Evolutionary conservation across 2,888 invertebrate species (phyloP).

Genomic region (Calameuta pallipes): DNA sequence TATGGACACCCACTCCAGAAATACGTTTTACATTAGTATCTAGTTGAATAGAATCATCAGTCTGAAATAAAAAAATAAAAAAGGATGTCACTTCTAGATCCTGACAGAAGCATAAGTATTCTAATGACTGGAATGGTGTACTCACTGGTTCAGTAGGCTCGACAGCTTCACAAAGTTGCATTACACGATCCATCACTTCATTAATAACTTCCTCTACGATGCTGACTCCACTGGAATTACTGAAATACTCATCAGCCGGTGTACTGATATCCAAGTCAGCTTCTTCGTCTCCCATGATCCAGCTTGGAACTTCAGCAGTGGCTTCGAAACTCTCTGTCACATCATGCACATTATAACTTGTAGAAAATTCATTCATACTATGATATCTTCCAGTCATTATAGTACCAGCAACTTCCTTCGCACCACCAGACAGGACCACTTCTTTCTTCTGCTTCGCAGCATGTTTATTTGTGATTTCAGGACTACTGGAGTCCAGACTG

Average conservation of each 20-base stretch:
- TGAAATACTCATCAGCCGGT: constrained; percentile 77
- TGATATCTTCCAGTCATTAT: constrained; percentile 60
- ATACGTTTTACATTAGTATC: constrained; percentile 51
- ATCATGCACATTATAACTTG: constrained; percentile 56
- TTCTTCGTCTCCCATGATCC: constrained; percentile 69
- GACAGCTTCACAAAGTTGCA: constrained; percentile 51
- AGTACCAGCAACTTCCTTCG: constrained; percentile 59
- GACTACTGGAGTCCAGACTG: constrained; percentile 60
- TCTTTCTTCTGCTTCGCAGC: constrained; percentile 45
- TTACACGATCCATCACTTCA: constrained; percentile 70
- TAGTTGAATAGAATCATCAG: constrained; percentile 51
- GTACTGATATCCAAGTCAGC: constrained; percentile 70
- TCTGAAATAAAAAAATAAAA: constrained; percentile 28
- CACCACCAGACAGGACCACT: constrained; percentile 49
- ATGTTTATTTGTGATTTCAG: constrained; percentile 45
- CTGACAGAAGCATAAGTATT: constrained; percentile 1
- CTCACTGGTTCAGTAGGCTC: constrained; percentile 52
- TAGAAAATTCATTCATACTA: constrained; percentile 58
- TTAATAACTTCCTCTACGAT: constrained; percentile 72
- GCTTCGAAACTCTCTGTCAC: constrained; percentile 64
- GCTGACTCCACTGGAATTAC: constrained; percentile 64
- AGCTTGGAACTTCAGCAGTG: constrained; percentile 67
- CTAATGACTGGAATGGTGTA: neutral
- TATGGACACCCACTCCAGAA: constrained; percentile 71
- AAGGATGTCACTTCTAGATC: neutral